These are phyloP conservation scores for Typhlomys cinereus DNA, from an alignment of 2,113 vertebrate species.

Conservation along the genomic window DNA sequence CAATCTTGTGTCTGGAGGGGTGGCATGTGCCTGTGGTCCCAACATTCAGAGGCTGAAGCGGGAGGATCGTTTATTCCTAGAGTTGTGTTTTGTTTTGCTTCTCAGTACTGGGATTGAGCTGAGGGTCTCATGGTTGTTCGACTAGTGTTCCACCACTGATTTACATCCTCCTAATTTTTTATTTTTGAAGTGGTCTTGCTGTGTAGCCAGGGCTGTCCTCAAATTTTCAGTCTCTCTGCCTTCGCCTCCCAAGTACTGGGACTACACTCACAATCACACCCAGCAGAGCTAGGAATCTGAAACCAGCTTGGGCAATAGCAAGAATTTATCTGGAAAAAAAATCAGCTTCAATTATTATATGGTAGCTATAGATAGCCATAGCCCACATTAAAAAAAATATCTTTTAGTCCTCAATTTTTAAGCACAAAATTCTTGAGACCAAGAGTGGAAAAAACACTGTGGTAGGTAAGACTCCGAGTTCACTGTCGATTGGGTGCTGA, in stretches of 20 bases:
- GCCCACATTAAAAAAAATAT: background rate
- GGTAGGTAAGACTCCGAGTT: background rate
- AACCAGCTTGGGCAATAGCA: background rate
- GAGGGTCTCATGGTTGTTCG: background rate
- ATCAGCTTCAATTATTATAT: conserved; percentile 2
- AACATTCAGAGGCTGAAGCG: background rate
- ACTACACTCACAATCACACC: background rate
- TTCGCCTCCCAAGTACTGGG: background rate
- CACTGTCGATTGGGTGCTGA: background rate
- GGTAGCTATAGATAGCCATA: background rate
- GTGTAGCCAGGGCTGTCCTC: background rate
- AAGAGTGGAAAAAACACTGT: background rate
- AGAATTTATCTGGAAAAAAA: background rate
- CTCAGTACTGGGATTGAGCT: background rate
- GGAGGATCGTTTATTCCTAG: background rate
- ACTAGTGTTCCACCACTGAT: background rate
- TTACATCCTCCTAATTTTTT: background rate
- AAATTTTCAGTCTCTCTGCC: background rate
- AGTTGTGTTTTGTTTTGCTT: background rate
- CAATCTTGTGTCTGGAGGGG: too few relatives aligned
- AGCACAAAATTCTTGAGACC: conserved; percentile 2
- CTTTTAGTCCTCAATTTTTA: background rate
- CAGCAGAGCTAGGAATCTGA: background rate
- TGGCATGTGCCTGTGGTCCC: background rate
- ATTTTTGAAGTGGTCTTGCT: background rate